Percentiles rank a stretch among this genome's conserved stretches.
These are phyloP conservation scores for Neotragus pygmaeus DNA, from an alignment of 2,113 vertebrate species.

Conservation along the genomic window DNA sequence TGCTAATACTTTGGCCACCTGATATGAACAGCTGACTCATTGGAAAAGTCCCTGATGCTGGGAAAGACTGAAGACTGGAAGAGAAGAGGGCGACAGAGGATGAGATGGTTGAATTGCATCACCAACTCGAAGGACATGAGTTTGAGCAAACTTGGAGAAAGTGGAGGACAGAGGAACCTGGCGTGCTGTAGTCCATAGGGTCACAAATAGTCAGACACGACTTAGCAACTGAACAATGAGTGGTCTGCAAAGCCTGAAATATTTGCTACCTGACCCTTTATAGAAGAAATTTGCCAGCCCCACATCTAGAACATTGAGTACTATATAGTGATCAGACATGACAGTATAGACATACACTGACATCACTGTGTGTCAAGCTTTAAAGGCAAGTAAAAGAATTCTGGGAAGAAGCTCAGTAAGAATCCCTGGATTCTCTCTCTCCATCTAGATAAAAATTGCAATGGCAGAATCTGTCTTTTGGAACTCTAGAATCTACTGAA, in stretches of 20 bases:
- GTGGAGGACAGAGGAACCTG: neutral
- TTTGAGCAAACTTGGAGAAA: neutral
- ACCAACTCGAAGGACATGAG: neutral
- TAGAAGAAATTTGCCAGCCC: neutral
- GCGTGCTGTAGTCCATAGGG: fast-evolving
- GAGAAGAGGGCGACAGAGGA: neutral
- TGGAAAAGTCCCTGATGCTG: neutral
- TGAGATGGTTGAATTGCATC: neutral
- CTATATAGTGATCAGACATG: neutral
- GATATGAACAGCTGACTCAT: neutral
- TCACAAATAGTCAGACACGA: neutral
- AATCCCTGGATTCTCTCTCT: neutral
- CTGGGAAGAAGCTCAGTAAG: neutral
- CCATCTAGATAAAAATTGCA: neutral
- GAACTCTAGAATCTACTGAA: neutral
- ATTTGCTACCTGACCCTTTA: neutral
- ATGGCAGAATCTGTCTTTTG: neutral
- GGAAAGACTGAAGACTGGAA: neutral
- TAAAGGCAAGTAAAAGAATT: neutral
- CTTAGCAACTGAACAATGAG: neutral
- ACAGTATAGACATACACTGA: neutral
- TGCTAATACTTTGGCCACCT: neutral
- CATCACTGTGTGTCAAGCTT: neutral
- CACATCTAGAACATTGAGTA: neutral
- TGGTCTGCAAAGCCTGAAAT: neutral